Evolutionary conservation across 2,797 vertebrate species (phyloP).

Genomic region (Chrosomus eos): DNA sequence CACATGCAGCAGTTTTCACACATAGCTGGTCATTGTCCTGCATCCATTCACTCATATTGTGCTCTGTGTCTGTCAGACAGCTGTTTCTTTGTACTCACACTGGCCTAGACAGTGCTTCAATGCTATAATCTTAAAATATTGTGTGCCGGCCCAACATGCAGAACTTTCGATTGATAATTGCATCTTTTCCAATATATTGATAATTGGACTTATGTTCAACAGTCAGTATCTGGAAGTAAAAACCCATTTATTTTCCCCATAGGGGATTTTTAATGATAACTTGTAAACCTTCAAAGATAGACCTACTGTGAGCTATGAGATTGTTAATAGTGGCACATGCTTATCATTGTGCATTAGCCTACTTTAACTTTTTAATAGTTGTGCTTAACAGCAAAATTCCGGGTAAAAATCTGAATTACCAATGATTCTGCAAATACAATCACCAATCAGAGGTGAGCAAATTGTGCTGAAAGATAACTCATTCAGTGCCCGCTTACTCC

Average conservation of each 20-base stretch:
- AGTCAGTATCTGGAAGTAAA: neutral
- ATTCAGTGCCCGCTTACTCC: neutral
- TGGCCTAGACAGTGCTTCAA: conserved; percentile 22
- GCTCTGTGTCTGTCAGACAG: conserved; percentile 59
- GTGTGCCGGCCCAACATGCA: conserved; percentile 25
- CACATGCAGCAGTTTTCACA: conserved; percentile 67
- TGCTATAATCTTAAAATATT: conserved; percentile 43
- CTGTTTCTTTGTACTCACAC: conserved; percentile 55
- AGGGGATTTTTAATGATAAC: neutral
- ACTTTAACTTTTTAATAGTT: neutral
- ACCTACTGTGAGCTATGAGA: neutral
- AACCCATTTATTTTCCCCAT: neutral
- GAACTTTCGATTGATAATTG: conserved; percentile 13
- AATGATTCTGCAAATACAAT: neutral
- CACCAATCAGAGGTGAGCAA: neutral
- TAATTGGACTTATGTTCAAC: neutral
- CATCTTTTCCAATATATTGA: conserved; percentile 26
- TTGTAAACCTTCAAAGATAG: neutral
- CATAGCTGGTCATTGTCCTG: conserved; percentile 51
- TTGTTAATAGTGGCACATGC: neutral
- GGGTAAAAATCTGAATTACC: neutral
- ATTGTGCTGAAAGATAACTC: neutral
- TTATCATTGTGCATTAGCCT: neutral
- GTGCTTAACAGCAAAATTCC: neutral
- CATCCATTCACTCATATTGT: conserved; percentile 65